Evolutionary conservation across 1,140 invertebrate species (phyloP).

Genomic region (Pseudomyrmex cubaensis): DNA sequence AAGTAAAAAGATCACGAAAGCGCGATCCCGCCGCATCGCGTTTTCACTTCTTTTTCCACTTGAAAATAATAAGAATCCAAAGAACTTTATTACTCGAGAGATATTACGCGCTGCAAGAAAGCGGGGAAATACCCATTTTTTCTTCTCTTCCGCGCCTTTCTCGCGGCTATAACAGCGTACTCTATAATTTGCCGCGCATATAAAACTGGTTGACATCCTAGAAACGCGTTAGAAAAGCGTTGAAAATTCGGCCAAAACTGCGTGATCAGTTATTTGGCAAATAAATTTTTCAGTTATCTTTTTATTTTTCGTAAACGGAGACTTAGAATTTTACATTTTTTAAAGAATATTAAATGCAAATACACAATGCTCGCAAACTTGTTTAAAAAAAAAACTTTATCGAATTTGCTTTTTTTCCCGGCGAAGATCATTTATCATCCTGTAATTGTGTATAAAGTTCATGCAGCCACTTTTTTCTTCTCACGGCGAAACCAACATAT

Average conservation of each 20-base stretch:
- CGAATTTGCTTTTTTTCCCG: background rate
- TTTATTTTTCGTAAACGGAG: background rate
- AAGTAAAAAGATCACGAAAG: conserved; percentile 44
- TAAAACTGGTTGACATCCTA: conserved; percentile 38
- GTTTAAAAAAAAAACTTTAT: background rate
- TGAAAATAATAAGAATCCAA: conserved; percentile 42
- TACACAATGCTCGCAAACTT: background rate
- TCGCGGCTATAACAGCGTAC: background rate
- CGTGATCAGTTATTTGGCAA: background rate
- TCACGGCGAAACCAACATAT: background rate
- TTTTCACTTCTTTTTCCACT: conserved; percentile 37
- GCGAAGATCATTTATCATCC: conserved; percentile 9
- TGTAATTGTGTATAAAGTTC: conserved; percentile 19
- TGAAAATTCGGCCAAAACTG: conserved; percentile 30
- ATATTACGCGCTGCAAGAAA: conserved; percentile 46
- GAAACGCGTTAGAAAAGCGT: conserved; percentile 15
- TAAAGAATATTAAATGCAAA: background rate
- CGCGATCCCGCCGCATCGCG: conserved; percentile 14
- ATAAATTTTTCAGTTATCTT: conserved; percentile 14
- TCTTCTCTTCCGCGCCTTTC: background rate
- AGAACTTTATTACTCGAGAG: conserved; percentile 44
- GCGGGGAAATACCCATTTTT: conserved; percentile 26
- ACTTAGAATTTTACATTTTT: background rate
- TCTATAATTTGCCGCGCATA: conserved; percentile 34
- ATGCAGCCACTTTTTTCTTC: conserved; percentile 17